These are phyloP conservation scores for Ornithoptera priamus DNA, from an alignment of 2,888 invertebrate species.

Conservation along the genomic window DNA sequence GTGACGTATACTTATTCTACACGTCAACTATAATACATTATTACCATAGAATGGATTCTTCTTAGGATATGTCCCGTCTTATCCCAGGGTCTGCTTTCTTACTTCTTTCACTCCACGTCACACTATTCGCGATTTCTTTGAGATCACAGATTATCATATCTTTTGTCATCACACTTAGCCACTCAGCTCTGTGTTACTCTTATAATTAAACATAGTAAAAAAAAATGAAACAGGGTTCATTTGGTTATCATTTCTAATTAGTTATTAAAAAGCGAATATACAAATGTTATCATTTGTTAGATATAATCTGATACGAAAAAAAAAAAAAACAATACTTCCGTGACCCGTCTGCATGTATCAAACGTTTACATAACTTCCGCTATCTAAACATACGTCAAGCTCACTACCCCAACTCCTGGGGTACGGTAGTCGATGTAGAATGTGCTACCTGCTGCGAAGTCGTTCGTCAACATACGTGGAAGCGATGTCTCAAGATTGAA, in stretches of 20 bases:
- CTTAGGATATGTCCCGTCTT: no score
- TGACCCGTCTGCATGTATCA: constrained; percentile 22
- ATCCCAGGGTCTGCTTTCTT: no score
- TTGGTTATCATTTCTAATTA: not conserved
- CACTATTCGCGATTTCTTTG: no score
- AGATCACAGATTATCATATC: no score
- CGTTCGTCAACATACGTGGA: constrained; percentile 58
- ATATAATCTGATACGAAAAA: not conserved
- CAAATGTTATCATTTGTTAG: not conserved
- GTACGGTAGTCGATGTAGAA: constrained; percentile 58
- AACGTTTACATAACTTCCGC: constrained; percentile 43
- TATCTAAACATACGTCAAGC: constrained; percentile 59
- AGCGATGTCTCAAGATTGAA: not conserved
- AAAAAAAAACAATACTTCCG: constrained; percentile 7
- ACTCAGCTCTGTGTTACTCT: no score
- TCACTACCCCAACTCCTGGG: constrained; percentile 63
- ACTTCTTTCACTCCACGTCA: no score
- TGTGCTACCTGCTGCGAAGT: constrained; percentile 58
- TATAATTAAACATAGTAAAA: no score
- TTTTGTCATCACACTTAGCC: no score
- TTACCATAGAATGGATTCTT: no score
- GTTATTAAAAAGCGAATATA: not conserved
- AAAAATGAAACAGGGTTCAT: no score
- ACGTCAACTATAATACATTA: no score
- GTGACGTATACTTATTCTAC: no score